Evolutionary conservation across 2,888 invertebrate genomes (phyloP), one percentile per base, ranked within the genome.

Genomic region (Drosophila putrida): DNA sequence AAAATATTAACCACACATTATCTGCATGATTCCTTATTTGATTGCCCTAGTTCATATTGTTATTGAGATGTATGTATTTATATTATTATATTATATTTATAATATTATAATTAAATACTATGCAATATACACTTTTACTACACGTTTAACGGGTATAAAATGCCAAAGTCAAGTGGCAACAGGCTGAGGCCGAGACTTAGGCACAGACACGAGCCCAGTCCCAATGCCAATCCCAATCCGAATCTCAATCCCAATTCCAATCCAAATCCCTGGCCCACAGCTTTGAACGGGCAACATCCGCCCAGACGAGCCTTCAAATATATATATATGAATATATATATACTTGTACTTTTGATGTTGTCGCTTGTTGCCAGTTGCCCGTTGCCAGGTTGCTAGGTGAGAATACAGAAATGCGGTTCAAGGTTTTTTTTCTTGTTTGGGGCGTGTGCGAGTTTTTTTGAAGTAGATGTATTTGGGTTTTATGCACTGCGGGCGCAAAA

Each of bases 381-480:
- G 15, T 41, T 38, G 62, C 10, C 62, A 28, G 71, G 71, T 71
- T 61, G 65, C 47, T 57, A 76, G 65, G 77, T 62, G 72, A 65
- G 64, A 75, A 64, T 50, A 55, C 62, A 60, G 70, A 49, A 66
- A 71, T 57, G 61, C 68, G 71, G 74, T 71, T 79, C 79, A 79
- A 79, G 78, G 79, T 74, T 79, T 78, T 77, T 13, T 53, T 36
- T 38, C 69, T 63, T 62, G 59, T 62, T 59, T 55, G 39, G n/a
- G 20, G 49, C 11, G 9, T 13, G 10, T 63, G 59, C 13, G 38
- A 13, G 46, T 35, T 25, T 35, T 25, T 28, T 44, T 49, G 35
- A 41, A 57, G 25, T 41, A 39, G 25, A 10, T 15, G 25, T 20
- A 20, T 43, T 36, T 58, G 38, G 39, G 33, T 49, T 54, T 39